Evolutionary conservation across 2,797 vertebrate genomes (phyloP), one percentile per base, ranked within the genome.

Genomic region (Lagocephalus sceleratus): DNA sequence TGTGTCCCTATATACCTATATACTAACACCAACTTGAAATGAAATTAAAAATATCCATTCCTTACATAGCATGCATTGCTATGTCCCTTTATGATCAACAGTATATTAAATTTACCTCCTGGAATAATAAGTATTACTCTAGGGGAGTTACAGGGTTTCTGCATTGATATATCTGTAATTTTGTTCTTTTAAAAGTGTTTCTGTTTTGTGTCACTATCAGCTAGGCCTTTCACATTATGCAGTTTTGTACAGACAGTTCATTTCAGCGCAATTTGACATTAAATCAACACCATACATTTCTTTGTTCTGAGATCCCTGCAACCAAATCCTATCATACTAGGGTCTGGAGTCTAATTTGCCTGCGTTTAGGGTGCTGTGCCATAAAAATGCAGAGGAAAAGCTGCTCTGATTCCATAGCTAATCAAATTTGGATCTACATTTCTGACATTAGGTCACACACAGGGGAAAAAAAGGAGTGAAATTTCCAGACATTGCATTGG

Each of bases 391-490:
- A 52, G 26, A 46, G 47, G 32, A 54, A 58, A 54, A 44, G 12
- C 42, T 38, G 35, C 54, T 73, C 60, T 47, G 40, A 47, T 70
- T 73, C 26, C 15, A 49, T 4, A 44, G 25, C 70, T 73, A 66
- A 75, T 81, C 67, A 74, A 74, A 80, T 64, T 35, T 67, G 52
- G 56, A 81, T 66, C 60, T 73, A 60, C 49, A 47, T 66, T 64
- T 70, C 63, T 75, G 78, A 73, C 68, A 49, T 46, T 56, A 63
- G 59, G 68, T 66, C 67, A 49, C 47, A 42, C 6, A n/a, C 48
- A 1, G 50, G 60, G 57, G 66, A 69, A 19, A 19, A 19, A 66
- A 55, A 48, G 64, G 63, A 56, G 56, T 1, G 22, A 60, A 75
- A 70, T 75, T 54, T 76, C 82, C 54, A 76, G 74, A 68, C 62